Evolutionary conservation across 2,888 invertebrate genomes (phyloP).

Genomic region (Alviniconcha strummeri): DNA sequence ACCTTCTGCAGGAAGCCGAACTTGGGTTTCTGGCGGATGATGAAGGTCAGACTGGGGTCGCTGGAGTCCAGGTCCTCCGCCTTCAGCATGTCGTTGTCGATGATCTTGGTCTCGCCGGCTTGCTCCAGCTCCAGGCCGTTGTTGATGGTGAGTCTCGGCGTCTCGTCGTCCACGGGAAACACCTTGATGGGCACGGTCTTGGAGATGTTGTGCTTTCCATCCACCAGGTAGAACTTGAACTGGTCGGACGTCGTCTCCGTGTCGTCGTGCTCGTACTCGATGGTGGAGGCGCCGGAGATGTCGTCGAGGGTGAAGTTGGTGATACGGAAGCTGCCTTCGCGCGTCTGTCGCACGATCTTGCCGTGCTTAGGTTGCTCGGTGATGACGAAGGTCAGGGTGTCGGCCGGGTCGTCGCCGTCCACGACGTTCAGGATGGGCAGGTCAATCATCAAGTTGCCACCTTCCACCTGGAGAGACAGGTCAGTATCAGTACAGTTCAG

Average conservation of each 20-base stretch:
- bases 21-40: conserved; percentile 65
- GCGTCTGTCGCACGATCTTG: conserved; percentile 65
- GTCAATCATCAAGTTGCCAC: conserved; percentile 71
- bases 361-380: conserved; percentile 65
- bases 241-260: conserved; percentile 70
- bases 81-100: conserved; percentile 65
- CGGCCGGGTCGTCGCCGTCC: conserved; percentile 69
- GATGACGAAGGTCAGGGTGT: conserved; percentile 65
- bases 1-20: conserved; percentile 65
- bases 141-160: conserved; percentile 70
- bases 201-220: conserved; percentile 68
- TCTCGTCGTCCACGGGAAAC: conserved; percentile 73
- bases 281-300: conserved; percentile 64
- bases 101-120: conserved; percentile 64
- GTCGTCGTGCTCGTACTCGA: conserved; percentile 73
- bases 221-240: conserved; percentile 68
- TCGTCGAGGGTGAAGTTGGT: conserved; percentile 67
- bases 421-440: conserved; percentile 69
- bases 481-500: not conserved
- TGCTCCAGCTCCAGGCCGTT: conserved; percentile 70
- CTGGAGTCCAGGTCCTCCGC: conserved; percentile 71
- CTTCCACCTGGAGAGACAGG: conserved; percentile 58
- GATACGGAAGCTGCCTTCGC: conserved; percentile 62
- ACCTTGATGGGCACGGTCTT: conserved; percentile 68
- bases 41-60: conserved; percentile 66